phyloP scores from a whole-genome alignment of 2,797 vertebrate genomes.

The Pseudotriccus pelzelni region DNA sequence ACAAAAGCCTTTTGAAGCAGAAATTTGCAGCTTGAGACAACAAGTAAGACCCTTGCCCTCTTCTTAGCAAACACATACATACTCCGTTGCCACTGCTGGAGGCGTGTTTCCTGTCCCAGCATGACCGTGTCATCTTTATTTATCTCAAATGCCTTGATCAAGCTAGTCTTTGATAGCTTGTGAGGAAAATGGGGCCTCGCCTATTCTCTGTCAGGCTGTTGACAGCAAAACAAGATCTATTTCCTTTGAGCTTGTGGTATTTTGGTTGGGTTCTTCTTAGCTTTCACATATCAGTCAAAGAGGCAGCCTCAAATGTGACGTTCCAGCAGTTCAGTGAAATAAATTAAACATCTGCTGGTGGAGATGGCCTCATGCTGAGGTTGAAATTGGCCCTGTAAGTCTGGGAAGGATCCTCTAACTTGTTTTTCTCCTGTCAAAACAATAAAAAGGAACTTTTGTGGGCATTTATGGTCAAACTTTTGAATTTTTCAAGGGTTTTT shows the following conservation, averaged over 20 bases:
- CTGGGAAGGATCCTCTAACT: neutral
- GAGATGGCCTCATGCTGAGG: neutral
- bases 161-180: neutral
- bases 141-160: slow-evolving; percentile 23
- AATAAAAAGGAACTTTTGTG: neutral
- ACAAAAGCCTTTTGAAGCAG: slow-evolving; percentile 1
- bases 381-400: neutral
- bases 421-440: neutral
- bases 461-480: neutral
- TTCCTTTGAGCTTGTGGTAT: slow-evolving; percentile 26
- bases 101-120: slow-evolving; percentile 47
- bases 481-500: neutral
- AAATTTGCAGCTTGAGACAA: neutral
- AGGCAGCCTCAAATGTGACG: neutral
- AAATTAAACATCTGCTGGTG: neutral
- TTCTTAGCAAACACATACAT: neutral
- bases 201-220: slow-evolving; percentile 18
- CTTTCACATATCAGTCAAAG: neutral
- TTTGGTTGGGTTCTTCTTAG: slow-evolving; percentile 12
- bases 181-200: slow-evolving; percentile 18
- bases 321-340: neutral
- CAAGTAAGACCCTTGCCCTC: neutral
- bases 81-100: neutral
- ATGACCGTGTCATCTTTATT: slow-evolving; percentile 42
- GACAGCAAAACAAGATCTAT: slow-evolving; percentile 46